These are phyloP conservation scores for Epirrhoe tristata DNA, from an alignment of 2,888 invertebrate species.

Conservation along the genomic window DNA sequence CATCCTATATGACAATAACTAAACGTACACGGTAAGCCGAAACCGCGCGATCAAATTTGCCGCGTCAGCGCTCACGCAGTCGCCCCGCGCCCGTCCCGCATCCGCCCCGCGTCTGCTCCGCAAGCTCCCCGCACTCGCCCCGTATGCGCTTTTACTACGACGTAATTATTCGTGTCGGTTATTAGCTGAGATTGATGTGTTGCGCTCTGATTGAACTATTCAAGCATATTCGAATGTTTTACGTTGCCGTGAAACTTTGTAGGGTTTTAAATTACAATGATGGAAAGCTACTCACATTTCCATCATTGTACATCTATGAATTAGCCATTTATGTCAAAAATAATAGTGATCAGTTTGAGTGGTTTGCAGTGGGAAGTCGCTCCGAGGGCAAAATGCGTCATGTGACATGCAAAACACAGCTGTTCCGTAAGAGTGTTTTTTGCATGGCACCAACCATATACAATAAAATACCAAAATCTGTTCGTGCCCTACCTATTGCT, in stretches of 20 bases:
- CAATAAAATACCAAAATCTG: too few species aligned
- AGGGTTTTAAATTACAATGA: conserved; percentile 26
- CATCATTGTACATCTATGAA: too few species aligned
- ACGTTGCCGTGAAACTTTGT: conserved; percentile 10
- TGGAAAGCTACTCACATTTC: too few species aligned
- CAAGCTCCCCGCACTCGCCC: conserved; percentile 25
- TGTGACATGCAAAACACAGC: too few species aligned
- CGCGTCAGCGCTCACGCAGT: conserved; percentile 74
- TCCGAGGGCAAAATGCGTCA: too few species aligned
- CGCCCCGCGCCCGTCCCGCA: conserved; percentile 50
- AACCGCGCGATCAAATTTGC: conserved; percentile 83
- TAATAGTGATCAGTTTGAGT: too few species aligned
- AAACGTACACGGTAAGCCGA: conserved; percentile 72
- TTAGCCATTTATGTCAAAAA: too few species aligned
- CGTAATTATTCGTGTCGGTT: conserved; percentile 47
- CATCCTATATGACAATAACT: conserved; percentile 65
- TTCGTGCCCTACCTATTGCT: too few species aligned
- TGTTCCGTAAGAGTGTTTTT: too few species aligned
- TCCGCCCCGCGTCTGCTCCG: conserved; percentile 14
- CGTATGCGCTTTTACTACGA: conserved; percentile 46
- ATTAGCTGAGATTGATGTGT: conserved; percentile 46
- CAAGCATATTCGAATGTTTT: conserved; percentile 26
- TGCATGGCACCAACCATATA: too few species aligned
- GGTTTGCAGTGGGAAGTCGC: too few species aligned
- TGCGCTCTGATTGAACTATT: conserved; percentile 42